Base-by-base conservation (phyloP, 2,888 invertebrate genomes). In the Epirrita christyi region DNA sequence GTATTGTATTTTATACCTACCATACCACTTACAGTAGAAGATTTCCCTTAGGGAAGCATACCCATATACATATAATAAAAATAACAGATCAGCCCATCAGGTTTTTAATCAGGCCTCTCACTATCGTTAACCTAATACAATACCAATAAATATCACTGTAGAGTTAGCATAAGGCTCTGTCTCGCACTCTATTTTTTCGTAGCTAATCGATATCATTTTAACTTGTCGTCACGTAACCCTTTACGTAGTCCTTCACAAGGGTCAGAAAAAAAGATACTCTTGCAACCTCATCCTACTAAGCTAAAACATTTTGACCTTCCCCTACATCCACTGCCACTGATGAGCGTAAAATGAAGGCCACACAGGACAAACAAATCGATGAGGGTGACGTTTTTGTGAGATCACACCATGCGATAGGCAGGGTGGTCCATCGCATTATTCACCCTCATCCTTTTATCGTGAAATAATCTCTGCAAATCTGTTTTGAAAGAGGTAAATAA, bases 301-400 rank as follows among this genome's bases (percentile, higher is more conserved):
- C 38, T 43, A 48, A 21, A 37, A n/a, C 43, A 50, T 44, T 40
- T 29, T 51, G 57, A 64, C 62, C 58, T 68, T 67, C 49, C 60
- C 54, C 49, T 51, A 66, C 63, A 76, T 80, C 78, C 76, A 79
- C 74, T 75, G 75, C 64, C 21, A 27, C 63, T 67, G 70, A 80
- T 75, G 63, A 78, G 80, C 84, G 83, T 87, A 74, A 84, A 88
- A 83, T 82, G 74, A 83, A 80, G 87, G 85, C 89, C 86, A 87
- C 87, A 87, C 85, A 85, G 81, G 83, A 77, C 78, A 85, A 86
- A 85, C 75, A 82, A 77, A 83, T 84, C 82, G 77, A 83, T 83
- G 74, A 76, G 78, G 80, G 81, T 79, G 78, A 76, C 67, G 83
- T 86, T 88, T 88, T 88, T 88, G 72, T 86, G 64, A 80, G 86